Evolutionary conservation across 2,888 invertebrate species (phyloP), one percentile per base, ranked within the genome.

Genomic region (Drosophila flavopinicola): DNA sequence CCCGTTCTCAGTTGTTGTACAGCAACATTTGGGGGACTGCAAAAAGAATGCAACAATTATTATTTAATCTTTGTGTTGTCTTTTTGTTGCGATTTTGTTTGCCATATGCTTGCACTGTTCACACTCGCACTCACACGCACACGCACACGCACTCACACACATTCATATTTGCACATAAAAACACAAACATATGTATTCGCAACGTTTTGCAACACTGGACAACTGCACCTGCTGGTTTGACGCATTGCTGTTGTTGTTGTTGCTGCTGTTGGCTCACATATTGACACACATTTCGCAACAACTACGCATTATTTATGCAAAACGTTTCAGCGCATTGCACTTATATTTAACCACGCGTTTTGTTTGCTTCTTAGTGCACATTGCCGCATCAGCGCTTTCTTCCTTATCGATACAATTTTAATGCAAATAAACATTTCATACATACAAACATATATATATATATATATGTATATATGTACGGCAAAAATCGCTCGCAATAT

Each of bases 281-380:
- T 66, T 87, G 79, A 80, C 79, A 80, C 79, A 80, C 88, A 83
- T 87, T 86, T 67, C 38, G 56, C 56, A 79, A 67, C 58, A 66
- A 68, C 78, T 64, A 69, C 56, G 66, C 64, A 70, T 54, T 65
- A 70, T 66, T 70, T 71, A 75, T 64, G 76, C 60, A 76, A 72
- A 80, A 51, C 38, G 27, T 29, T n/a, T n/a, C 15, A 53, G 32
- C 58, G 47, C 38, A 52, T 66, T 64, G 47, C 53, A 38, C 47
- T 52, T 64, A 61, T 63, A 49, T 67, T 70, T 48, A 37, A 52
- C 30, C 39, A 32, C 29, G 27, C 48, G 60, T n/a, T 42, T 57
- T 63, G 20, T 57, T 57, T 60, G 33, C 25, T 32, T 47, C 37
- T 10, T 25, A 9, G 9, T 24, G 13, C 35, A 33, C 44, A 23